Conservation (phyloP, 2,888 invertebrate species). For the Phortica okadai region DNA sequence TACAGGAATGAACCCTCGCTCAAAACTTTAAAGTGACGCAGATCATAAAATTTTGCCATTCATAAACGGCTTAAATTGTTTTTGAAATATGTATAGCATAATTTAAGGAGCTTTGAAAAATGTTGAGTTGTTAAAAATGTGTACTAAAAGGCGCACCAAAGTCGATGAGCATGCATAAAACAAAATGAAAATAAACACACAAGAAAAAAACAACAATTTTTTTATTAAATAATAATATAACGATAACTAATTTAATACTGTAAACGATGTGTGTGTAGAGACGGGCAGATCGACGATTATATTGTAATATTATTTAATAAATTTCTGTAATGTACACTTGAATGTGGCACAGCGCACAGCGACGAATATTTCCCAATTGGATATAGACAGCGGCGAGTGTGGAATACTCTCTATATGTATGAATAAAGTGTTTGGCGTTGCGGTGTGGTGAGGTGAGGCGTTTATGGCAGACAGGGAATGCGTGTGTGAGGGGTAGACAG, state of each 20-base stretch:
- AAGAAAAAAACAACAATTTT: conserved; percentile 38
- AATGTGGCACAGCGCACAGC: conserved; percentile 16
- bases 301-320: conserved; percentile 53
- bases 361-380: conserved; percentile 23
- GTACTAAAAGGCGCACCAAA: neutral
- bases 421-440: no score
- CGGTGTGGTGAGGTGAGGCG: neutral
- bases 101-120: conserved; percentile 17
- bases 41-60: conserved; percentile 26
- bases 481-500: conserved; percentile 2
- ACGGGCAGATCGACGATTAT: neutral
- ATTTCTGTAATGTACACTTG: conserved; percentile 40
- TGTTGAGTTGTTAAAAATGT: neutral
- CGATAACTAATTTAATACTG: conserved; percentile 60
- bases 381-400: conserved; percentile 13
- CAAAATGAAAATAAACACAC: neutral
- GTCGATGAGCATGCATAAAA: neutral
- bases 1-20: conserved; percentile 7
- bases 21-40: conserved; percentile 23
- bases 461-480: neutral
- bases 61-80: conserved; percentile 30
- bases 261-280: conserved; percentile 5
- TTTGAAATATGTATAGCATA: conserved; percentile 28
- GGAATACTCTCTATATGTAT: neutral
- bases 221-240: conserved; percentile 65